phyloP scores from a whole-genome alignment of 2,113 vertebrate species.

The Sceloporus undulatus region DNA sequence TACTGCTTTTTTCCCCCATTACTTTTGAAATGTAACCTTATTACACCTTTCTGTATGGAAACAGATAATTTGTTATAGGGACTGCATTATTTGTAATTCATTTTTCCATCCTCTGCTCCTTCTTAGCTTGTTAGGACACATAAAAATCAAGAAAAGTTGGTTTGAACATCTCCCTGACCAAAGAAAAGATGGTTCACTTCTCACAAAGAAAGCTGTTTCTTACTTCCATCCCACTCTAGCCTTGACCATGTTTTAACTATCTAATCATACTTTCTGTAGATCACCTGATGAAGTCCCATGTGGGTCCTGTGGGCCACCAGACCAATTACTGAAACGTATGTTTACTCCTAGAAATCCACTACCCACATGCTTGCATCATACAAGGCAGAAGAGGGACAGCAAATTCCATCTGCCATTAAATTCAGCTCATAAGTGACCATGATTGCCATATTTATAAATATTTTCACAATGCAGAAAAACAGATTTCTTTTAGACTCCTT shows the following conservation, averaged over 20 bases:
- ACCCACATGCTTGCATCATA: background rate
- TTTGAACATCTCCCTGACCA: background rate
- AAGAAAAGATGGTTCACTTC: background rate
- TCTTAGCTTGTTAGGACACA: background rate
- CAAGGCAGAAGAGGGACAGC: background rate
- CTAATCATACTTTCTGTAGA: background rate
- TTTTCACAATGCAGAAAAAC: constrained; percentile 46
- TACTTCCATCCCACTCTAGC: no score
- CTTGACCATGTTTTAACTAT: background rate
- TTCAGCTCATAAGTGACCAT: constrained; percentile 41
- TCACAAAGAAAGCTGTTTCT: background rate
- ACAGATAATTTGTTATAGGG: no score
- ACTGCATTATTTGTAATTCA: no score
- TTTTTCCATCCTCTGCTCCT: background rate
- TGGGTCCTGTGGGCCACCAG: background rate
- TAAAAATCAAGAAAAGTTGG: background rate
- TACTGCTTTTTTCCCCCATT: no score
- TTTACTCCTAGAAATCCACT: background rate
- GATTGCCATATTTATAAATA: constrained; percentile 64
- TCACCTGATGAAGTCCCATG: background rate
- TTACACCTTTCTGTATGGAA: no score
- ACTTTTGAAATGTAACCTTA: no score
- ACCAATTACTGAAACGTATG: background rate
- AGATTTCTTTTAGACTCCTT: constrained; percentile 25
- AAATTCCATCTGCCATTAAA: constrained; percentile 45